Percentiles rank a stretch among this genome's conserved stretches.
Evolutionary conservation across 2,797 vertebrate genomes (phyloP).

Genomic region (Danio kyathit): DNA sequence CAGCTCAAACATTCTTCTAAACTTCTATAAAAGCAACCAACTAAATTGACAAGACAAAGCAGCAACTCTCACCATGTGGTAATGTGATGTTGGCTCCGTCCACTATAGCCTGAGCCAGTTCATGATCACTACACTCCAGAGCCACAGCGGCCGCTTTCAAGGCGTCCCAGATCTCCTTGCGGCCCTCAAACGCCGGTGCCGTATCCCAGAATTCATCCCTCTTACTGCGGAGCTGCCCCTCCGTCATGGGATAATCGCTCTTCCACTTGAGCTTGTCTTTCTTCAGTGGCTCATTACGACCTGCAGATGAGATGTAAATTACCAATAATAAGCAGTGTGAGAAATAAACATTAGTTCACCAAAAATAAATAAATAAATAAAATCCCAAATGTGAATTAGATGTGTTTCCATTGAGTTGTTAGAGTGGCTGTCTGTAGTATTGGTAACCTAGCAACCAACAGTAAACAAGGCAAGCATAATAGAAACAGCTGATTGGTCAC

Average conservation of each 20-base stretch:
- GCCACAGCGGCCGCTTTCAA: constrained; percentile 94
- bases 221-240: constrained; percentile 96
- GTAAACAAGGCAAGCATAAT: too few relatives aligned
- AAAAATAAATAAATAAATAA: too few relatives aligned
- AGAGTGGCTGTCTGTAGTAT: too few relatives aligned
- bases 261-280: constrained; percentile 98
- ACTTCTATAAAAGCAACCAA: not conserved
- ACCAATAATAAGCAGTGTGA: not conserved
- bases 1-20: not conserved
- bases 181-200: constrained; percentile 95
- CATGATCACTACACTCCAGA: constrained; percentile 92
- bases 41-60: too few relatives aligned
- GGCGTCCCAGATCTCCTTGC: constrained; percentile 99
- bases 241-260: constrained; percentile 98
- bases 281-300: constrained; percentile 94
- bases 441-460: too few relatives aligned
- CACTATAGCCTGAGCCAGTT: constrained; percentile 96
- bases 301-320: constrained; percentile 68
- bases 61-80: constrained; percentile 87
- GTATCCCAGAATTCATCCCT: constrained; percentile 99
- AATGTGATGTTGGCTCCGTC: constrained; percentile 97
- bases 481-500: too few relatives aligned
- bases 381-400: too few relatives aligned
- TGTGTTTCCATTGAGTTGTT: too few relatives aligned
- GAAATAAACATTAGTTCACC: too few relatives aligned